phyloP scores from a whole-genome alignment of 2,888 invertebrate genomes.

The Balanococcus diminutus region DNA sequence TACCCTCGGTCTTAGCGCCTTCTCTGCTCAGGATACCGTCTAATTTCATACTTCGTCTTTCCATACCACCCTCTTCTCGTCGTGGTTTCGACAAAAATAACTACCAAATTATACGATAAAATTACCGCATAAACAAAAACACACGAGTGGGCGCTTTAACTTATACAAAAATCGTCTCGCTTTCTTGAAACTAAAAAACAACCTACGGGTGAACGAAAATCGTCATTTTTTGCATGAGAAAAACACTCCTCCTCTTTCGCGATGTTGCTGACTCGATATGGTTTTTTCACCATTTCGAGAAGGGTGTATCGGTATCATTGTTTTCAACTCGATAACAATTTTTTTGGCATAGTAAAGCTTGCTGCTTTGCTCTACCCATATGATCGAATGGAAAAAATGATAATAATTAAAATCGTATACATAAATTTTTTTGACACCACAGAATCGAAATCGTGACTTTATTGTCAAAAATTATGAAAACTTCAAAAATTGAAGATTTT shows the following conservation, averaged over 20 bases:
- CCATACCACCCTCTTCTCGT: background rate
- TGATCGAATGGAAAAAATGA: too few species aligned
- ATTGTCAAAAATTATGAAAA: too few species aligned
- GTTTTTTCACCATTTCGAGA: too few species aligned
- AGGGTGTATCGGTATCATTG: too few species aligned
- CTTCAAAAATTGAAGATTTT: too few species aligned
- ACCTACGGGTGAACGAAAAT: too few species aligned
- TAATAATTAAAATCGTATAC: too few species aligned
- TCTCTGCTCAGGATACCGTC: background rate
- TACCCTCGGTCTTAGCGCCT: background rate
- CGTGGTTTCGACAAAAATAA: background rate
- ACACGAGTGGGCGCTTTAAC: background rate
- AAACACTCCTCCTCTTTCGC: background rate
- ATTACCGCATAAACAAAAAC: background rate
- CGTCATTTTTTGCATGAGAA: background rate
- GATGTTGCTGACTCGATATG: background rate
- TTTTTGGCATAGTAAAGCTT: too few species aligned
- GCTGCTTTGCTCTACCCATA: too few species aligned
- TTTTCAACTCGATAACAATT: too few species aligned
- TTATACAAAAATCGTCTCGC: background rate
- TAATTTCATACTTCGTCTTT: background rate
- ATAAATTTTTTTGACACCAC: too few species aligned
- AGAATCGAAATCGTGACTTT: too few species aligned
- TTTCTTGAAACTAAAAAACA: background rate
- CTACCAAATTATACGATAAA: background rate